phyloP scores from a whole-genome alignment of 2,888 invertebrate species.

The Nectonema munidae region DNA sequence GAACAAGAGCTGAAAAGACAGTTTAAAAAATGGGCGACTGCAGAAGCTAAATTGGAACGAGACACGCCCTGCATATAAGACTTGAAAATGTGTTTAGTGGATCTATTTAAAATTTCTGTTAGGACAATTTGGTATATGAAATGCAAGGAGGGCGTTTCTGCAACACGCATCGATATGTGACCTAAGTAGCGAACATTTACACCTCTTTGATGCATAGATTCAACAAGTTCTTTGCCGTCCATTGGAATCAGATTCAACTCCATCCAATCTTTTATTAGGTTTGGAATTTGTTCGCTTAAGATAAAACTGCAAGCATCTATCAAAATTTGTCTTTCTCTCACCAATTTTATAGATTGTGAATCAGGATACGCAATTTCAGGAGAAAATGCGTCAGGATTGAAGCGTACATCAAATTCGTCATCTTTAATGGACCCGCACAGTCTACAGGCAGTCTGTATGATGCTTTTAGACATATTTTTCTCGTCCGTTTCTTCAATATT shows the following conservation, averaged over 20 bases:
- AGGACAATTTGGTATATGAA: background rate
- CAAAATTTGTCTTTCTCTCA: too few relatives aligned
- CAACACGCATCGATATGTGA: constrained; percentile 33
- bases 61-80: constrained; percentile 59
- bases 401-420: constrained; percentile 61
- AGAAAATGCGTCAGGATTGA: constrained; percentile 91
- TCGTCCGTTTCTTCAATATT: constrained; percentile 44
- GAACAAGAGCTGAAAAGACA: constrained; percentile 51
- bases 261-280: constrained; percentile 25
- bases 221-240: constrained; percentile 64
- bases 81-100: constrained; percentile 71
- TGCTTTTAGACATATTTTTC: constrained; percentile 49
- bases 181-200: constrained; percentile 88
- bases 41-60: constrained; percentile 53
- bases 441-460: constrained; percentile 62
- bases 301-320: too few relatives aligned
- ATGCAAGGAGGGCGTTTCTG: too few relatives aligned
- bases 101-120: constrained; percentile 44
- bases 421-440: constrained; percentile 38
- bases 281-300: too few relatives aligned
- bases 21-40: constrained; percentile 75
- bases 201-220: constrained; percentile 54
- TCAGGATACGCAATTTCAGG: too few relatives aligned
- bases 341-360: too few relatives aligned
- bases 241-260: constrained; percentile 68